Evolutionary conservation across 2,888 invertebrate genomes (phyloP), one percentile per base, ranked within the genome.

Genomic region (Timema podura): DNA sequence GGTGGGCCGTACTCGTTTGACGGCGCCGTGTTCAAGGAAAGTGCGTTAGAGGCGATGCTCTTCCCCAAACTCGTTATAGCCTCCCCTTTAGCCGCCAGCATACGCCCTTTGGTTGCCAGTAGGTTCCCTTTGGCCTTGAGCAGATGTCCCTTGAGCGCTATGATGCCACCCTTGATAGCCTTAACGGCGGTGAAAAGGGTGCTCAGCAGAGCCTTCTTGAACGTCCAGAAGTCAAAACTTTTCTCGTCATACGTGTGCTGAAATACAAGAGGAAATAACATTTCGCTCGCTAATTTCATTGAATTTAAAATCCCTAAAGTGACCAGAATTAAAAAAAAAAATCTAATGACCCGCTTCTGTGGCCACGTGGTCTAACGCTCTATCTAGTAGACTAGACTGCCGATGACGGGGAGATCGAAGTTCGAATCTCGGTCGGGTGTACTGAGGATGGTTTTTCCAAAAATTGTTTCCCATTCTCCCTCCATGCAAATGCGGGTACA

Each of bases 131-230:
- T 89, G 59, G 93, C 93, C 82, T 93, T 93, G 76, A 94, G 90
- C 47, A 95, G 83, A 80, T 93, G 92, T 0, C 94, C 94, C 78
- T 93, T 93, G n/a, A 93, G 85, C 46, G 93, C 93, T 5, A 94
- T 89, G 10, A 93, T 91, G 65, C 93, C 93, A 10, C 94, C 94
- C 9, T 93, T 91, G 73, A 95, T 91, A 13, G 94, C 93, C 79
- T 94, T 94, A 0, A 93, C 90, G 0, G 94, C 93, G 85, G 94
- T 93, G 78, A 94, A 87, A 10, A 95, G 84, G 5, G 93, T 93
- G 80, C 89, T 89, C 15, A 93, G 82, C 72, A 94, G 90, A 0
- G 92, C 91, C 78, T 91, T 92, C 81, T 93, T 93, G 77, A 93
- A 83, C 30, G 89, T 87, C 89, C 89, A 91, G 74, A 88, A 86